phyloP scores from a whole-genome alignment of 2,797 vertebrate genomes.

The Acipenser transmontanus region DNA sequence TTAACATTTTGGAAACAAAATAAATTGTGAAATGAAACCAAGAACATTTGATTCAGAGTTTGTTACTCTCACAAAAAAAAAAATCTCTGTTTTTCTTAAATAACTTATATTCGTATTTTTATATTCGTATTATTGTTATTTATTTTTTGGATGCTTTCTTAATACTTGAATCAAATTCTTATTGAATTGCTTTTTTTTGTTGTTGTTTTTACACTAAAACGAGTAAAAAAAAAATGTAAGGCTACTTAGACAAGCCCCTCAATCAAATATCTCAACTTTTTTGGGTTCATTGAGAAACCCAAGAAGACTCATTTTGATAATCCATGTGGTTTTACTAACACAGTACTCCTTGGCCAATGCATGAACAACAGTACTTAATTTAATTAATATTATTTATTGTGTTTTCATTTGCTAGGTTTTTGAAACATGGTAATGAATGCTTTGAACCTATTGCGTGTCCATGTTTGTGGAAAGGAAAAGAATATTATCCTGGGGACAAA shows the following conservation, averaged over 20 bases:
- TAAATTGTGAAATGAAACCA: constrained; percentile 42
- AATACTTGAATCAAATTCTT: too few relatives aligned
- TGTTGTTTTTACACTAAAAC: too few relatives aligned
- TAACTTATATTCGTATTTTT: constrained; percentile 29
- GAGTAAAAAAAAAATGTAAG: too few relatives aligned
- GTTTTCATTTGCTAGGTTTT: constrained; percentile 54
- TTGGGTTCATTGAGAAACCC: too few relatives aligned
- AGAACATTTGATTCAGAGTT: constrained; percentile 40
- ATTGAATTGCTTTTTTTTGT: neutral
- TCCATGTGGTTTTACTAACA: too few relatives aligned
- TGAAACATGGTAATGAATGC: constrained; percentile 87
- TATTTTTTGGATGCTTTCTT: too few relatives aligned
- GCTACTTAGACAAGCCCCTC: too few relatives aligned
- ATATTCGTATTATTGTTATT: too few relatives aligned
- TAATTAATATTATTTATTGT: neutral
- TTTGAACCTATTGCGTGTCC: constrained; percentile 79
- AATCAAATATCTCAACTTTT: too few relatives aligned
- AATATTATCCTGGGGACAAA: constrained; percentile 86
- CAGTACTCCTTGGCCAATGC: too few relatives aligned
- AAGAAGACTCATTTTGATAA: too few relatives aligned
- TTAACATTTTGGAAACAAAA: constrained; percentile 33
- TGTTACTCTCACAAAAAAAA: neutral
- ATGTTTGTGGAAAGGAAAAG: constrained; percentile 92
- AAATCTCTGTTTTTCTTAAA: constrained; percentile 50
- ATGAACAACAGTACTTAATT: neutral